Evolutionary conservation across 2,797 vertebrate species (phyloP).

Genomic region (Prionace glauca): DNA sequence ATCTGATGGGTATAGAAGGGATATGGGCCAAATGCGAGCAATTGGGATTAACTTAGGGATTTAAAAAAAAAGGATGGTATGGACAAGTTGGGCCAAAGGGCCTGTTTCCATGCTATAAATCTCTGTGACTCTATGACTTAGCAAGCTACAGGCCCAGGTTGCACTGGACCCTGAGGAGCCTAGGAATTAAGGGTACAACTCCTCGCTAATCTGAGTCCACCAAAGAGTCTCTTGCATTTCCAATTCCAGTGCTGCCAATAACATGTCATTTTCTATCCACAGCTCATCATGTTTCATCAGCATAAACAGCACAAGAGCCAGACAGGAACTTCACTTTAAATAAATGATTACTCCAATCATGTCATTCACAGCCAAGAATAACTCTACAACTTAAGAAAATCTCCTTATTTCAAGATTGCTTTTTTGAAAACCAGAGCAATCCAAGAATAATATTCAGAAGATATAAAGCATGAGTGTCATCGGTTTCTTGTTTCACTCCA

Average conservation of each 20-base stretch:
- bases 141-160: neutral
- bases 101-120: no score
- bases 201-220: neutral
- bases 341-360: slow-evolving; percentile 32
- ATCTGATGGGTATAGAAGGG: no score
- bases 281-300: slow-evolving; percentile 34
- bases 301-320: slow-evolving; percentile 30
- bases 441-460: slow-evolving; percentile 35
- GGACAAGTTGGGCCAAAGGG: no score
- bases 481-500: slow-evolving; percentile 25
- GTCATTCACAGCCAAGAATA: slow-evolving; percentile 33
- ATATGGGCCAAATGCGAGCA: no score
- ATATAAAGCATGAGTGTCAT: neutral
- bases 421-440: slow-evolving; percentile 19
- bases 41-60: no score
- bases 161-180: neutral
- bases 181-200: slow-evolving; percentile 31
- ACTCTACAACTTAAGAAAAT: slow-evolving; percentile 21
- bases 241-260: slow-evolving; percentile 4
- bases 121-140: neutral
- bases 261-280: slow-evolving; percentile 28
- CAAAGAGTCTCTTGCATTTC: slow-evolving; percentile 7
- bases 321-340: slow-evolving; percentile 30
- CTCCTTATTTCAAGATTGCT: slow-evolving; percentile 29
- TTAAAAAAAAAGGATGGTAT: no score